Percentiles rank a stretch among this genome's conserved stretches.
Evolutionary conservation across 1,140 invertebrate genomes (phyloP).

Genomic region (Elymnias hypermnestra): DNA sequence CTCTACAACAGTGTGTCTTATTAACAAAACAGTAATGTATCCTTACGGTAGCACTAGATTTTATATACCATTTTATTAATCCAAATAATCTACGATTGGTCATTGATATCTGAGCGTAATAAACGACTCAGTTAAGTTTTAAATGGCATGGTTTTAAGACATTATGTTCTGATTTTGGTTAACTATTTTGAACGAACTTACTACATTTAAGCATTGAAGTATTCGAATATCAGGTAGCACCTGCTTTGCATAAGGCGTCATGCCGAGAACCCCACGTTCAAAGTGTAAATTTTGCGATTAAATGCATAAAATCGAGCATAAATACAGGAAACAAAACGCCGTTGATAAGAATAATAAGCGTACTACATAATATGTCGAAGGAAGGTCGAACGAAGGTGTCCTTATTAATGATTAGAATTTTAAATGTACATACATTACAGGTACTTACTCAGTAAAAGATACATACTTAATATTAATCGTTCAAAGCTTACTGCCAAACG

Average conservation of each 20-base stretch:
- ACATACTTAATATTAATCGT: no score
- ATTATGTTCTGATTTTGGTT: constrained; percentile 2
- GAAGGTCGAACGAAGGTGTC: constrained; percentile 54
- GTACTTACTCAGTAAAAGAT: neutral
- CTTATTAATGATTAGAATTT: constrained; percentile 33
- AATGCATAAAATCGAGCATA: constrained; percentile 65
- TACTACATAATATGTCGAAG: constrained; percentile 35
- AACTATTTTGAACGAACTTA: constrained; percentile 14
- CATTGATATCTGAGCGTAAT: neutral
- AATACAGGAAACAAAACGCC: constrained; percentile 51
- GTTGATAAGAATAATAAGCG: constrained; percentile 59
- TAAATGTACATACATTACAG: constrained; percentile 5
- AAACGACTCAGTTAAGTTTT: neutral
- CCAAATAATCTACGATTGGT: neutral
- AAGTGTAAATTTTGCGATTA: constrained; percentile 74
- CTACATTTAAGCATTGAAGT: constrained; percentile 22
- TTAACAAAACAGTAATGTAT: constrained; percentile 5
- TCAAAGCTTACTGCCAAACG: no score
- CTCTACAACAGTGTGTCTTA: constrained; percentile 1
- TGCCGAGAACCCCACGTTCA: constrained; percentile 62
- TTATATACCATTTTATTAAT: constrained; percentile 2
- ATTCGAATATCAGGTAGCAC: constrained; percentile 65
- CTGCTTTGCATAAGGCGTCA: constrained; percentile 73
- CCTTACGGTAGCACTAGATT: neutral
- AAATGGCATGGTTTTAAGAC: neutral